Percentiles rank a stretch among this genome's conserved stretches.
phyloP scores from a whole-genome alignment of 2,797 vertebrate genomes.

The Eupleurogrammus muticus region DNA sequence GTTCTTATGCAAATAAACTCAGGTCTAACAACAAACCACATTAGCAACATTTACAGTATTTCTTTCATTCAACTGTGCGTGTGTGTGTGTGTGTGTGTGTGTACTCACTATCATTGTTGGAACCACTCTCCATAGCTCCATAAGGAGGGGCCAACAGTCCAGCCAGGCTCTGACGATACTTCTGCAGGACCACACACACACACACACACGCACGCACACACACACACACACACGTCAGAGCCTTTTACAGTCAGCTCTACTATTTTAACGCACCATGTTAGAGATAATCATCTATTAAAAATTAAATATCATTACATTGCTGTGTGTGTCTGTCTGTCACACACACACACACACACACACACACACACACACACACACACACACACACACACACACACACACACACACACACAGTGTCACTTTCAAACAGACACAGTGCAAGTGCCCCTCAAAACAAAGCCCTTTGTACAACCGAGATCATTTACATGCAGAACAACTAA shows the following conservation, averaged over 20 bases:
- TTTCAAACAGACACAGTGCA: slow-evolving; percentile 29
- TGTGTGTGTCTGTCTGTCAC: not conserved
- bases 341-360: too few species aligned
- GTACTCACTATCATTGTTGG: slow-evolving; percentile 95
- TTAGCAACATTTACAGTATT: slow-evolving; percentile 5
- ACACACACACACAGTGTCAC: slow-evolving; percentile 5
- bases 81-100: slow-evolving; percentile 13
- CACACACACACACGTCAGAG: slow-evolving; percentile 14
- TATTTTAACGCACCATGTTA: not conserved
- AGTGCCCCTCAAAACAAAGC: slow-evolving; percentile 71
- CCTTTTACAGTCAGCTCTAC: not conserved
- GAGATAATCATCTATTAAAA: slow-evolving; percentile 16
- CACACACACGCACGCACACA: slow-evolving; percentile 39
- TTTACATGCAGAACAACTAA: slow-evolving; percentile 79
- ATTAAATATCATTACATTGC: slow-evolving; percentile 10
- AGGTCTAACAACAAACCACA: not conserved
- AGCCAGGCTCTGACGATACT: slow-evolving; percentile 96
- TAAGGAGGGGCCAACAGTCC: slow-evolving; percentile 96
- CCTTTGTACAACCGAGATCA: slow-evolving; percentile 74
- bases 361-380: too few species aligned
- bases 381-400: too few species aligned
- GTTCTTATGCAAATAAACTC: not conserved
- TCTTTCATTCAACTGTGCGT: not conserved
- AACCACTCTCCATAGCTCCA: slow-evolving; percentile 96
- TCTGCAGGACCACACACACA: slow-evolving; percentile 78